A percentile compares a stretch with the other conserved stretches of the same genome.
Conservation (phyloP, 2,797 vertebrate genomes). For the Eospalax fontanierii region DNA sequence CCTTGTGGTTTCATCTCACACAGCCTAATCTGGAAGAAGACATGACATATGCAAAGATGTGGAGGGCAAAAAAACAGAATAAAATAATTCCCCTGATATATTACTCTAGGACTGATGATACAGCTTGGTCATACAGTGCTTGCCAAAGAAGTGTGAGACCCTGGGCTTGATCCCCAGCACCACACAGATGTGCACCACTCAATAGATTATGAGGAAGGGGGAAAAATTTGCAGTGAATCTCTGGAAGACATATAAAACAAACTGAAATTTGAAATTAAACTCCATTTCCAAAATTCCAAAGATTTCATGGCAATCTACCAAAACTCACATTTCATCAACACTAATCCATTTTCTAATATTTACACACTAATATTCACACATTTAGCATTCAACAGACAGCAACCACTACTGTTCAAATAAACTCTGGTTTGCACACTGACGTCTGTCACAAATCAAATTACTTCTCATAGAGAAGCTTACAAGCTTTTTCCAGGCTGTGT, state of each 20-base stretch:
- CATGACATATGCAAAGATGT: background rate
- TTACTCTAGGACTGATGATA: background rate
- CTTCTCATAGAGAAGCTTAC: conserved; percentile 46
- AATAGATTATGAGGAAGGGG: background rate
- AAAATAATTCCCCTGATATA: background rate
- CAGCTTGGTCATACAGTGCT: background rate
- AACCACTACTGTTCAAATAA: conserved; percentile 58
- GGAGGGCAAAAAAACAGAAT: background rate
- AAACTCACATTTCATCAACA: background rate
- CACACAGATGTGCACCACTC: background rate
- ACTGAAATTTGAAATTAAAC: background rate
- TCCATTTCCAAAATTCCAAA: conserved; percentile 5
- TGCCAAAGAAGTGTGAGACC: background rate
- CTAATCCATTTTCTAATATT: conserved; percentile 13
- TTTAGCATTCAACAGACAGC: conserved; percentile 19
- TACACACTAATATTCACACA: background rate
- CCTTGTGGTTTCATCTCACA: background rate
- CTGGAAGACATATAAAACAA: background rate
- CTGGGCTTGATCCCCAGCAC: background rate
- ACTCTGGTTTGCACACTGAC: conserved; percentile 55
- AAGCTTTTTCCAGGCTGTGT: background rate
- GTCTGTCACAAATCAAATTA: background rate
- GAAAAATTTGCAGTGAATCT: background rate
- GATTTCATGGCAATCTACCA: background rate
- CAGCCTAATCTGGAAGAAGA: background rate